Evolutionary conservation across 2,113 vertebrate species (phyloP).

Genomic region (Procapra przewalskii): DNA sequence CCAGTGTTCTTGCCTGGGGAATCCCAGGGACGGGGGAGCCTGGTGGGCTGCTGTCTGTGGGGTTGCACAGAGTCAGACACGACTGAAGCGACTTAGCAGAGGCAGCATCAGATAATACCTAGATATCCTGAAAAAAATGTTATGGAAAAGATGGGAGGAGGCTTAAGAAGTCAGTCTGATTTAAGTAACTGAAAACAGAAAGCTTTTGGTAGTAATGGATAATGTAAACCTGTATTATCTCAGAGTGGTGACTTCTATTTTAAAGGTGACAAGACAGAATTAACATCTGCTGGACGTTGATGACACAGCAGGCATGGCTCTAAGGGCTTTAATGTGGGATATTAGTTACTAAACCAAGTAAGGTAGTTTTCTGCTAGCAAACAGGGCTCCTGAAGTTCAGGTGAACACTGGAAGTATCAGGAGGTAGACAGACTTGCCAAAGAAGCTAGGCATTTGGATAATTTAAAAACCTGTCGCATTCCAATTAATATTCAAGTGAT

Average conservation of each 20-base stretch:
- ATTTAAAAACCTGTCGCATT: background rate
- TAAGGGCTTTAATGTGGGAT: background rate
- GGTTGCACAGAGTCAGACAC: no score
- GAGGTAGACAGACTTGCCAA: background rate
- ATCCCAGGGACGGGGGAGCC: no score
- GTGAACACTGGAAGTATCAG: background rate
- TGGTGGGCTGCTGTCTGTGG: no score
- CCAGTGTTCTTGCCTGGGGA: no score
- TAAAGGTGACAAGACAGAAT: background rate
- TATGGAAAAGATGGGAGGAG: background rate
- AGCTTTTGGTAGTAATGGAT: background rate
- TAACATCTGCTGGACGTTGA: background rate
- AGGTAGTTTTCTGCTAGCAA: background rate
- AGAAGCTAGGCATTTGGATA: background rate
- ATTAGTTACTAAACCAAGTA: background rate
- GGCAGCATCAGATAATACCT: background rate
- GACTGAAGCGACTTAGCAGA: no score
- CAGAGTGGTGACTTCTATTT: background rate
- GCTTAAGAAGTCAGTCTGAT: background rate
- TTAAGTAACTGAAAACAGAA: background rate
- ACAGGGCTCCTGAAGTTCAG: background rate
- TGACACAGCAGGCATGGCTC: background rate
- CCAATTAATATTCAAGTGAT: background rate
- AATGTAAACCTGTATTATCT: background rate
- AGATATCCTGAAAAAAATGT: conserved; percentile 1